phyloP scores from a whole-genome alignment of 2,888 invertebrate species.

The Dascillus cervinus region DNA sequence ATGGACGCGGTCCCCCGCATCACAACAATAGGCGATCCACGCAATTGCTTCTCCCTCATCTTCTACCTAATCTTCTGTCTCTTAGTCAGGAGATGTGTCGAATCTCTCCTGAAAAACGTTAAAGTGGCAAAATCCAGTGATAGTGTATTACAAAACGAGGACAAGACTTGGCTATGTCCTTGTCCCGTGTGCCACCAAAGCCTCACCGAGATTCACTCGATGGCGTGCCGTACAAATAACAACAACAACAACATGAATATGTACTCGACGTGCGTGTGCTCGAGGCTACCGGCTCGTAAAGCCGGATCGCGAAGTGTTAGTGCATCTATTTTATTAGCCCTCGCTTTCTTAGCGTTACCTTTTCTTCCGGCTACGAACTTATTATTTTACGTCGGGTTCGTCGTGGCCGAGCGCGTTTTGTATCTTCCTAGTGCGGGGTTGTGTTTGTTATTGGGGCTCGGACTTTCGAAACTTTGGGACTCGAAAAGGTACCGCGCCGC shows the following conservation, averaged over 20 bases:
- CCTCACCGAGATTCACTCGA: constrained; percentile 60
- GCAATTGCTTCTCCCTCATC: constrained; percentile 67
- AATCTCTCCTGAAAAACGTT: constrained; percentile 6
- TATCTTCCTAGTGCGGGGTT: constrained; percentile 95
- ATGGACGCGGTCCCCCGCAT: constrained; percentile 94
- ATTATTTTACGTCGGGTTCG: constrained; percentile 97
- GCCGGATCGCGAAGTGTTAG: constrained; percentile 4
- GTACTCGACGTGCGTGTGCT: constrained; percentile 46
- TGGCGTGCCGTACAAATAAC: constrained; percentile 61
- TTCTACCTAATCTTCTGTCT: constrained; percentile 56
- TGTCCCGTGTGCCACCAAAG: constrained; percentile 64
- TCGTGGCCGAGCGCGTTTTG: constrained; percentile 91
- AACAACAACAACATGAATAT: constrained; percentile 60
- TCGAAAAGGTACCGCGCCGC: constrained; percentile 36
- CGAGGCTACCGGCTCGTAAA: constrained; percentile 16
- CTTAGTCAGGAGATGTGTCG: constrained; percentile 22
- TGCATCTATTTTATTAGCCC: constrained; percentile 48
- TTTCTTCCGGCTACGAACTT: constrained; percentile 94
- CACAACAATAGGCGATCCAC: constrained; percentile 64
- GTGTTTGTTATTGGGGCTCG: constrained; percentile 79
- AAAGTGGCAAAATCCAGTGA: constrained; percentile 4
- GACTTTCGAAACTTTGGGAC: constrained; percentile 53
- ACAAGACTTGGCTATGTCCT: constrained; percentile 36
- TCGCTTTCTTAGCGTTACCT: constrained; percentile 78
- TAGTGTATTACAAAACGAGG: constrained; percentile 7